phyloP scores from a whole-genome alignment of 2,888 invertebrate genomes.

The Elgonia sp. region DNA sequence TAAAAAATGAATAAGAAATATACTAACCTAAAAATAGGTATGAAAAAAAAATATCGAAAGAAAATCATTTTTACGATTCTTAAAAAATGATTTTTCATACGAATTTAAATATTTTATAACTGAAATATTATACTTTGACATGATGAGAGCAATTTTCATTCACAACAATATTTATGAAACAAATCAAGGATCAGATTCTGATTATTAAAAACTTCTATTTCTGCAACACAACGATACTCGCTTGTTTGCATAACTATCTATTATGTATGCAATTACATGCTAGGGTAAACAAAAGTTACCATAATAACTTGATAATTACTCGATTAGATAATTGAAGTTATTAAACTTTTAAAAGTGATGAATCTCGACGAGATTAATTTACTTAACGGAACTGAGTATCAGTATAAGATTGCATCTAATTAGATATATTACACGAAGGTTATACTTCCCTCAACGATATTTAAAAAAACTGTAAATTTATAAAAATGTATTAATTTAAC shows the following conservation, averaged over 20 bases:
- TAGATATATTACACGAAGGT: not conserved
- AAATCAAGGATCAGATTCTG: slow-evolving; percentile 1
- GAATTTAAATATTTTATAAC: too few species aligned
- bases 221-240: slow-evolving; percentile 16
- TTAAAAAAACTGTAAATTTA: too few species aligned
- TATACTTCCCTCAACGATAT: too few species aligned
- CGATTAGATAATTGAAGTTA: slow-evolving; percentile 49
- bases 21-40: too few species aligned
- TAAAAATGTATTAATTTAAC: too few species aligned
- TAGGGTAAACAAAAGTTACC: slow-evolving; percentile 46
- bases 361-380: slow-evolving; percentile 3
- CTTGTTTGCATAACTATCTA: slow-evolving; percentile 48
- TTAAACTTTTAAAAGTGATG: slow-evolving; percentile 46
- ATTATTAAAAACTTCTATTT: slow-evolving; percentile 22
- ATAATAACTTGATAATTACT: slow-evolving; percentile 39
- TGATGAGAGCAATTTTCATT: too few species aligned
- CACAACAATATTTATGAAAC: too few species aligned
- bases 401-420: not conserved
- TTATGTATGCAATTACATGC: slow-evolving; percentile 30
- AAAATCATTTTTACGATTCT: too few species aligned
- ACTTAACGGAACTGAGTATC: not conserved
- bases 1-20: too few species aligned
- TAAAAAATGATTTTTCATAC: too few species aligned
- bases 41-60: too few species aligned
- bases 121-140: too few species aligned